phyloP scores from a whole-genome alignment of 2,113 vertebrate species.

The Choloepus hoffmanni region DNA sequence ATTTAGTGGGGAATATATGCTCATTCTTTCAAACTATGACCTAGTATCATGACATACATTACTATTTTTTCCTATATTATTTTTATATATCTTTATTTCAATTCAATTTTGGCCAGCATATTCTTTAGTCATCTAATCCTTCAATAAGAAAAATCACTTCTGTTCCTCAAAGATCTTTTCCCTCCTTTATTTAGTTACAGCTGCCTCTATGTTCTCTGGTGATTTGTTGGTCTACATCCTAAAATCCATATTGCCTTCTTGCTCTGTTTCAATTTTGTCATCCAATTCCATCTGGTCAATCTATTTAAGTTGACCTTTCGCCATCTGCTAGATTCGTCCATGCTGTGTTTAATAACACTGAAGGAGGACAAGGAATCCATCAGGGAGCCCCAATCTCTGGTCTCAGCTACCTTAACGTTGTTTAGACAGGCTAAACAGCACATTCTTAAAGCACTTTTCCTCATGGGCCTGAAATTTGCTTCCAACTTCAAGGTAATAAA shows the following conservation, averaged over 20 bases:
- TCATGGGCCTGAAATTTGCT: neutral
- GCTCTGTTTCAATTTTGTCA: slow-evolving; percentile 40
- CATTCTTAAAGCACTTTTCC: neutral
- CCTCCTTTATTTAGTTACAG: neutral
- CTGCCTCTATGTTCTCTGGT: neutral
- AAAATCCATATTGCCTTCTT: slow-evolving; percentile 33
- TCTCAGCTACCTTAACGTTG: neutral
- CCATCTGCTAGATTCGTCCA: slow-evolving; percentile 31
- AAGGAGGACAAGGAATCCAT: neutral
- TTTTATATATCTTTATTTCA: slow-evolving; percentile 26
- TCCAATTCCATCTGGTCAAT: slow-evolving; percentile 30
- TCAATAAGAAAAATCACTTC: slow-evolving; percentile 2
- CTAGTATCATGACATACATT: neutral
- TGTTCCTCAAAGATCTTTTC: neutral
- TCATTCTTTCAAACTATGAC: neutral
- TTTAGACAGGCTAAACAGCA: neutral
- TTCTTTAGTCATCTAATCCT: neutral
- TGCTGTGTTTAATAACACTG: neutral
- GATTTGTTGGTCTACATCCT: slow-evolving; percentile 4
- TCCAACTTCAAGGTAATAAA: neutral
- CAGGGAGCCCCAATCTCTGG: neutral
- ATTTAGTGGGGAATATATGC: neutral
- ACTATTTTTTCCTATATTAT: neutral
- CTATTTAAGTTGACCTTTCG: slow-evolving; percentile 51
- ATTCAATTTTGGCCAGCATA: neutral